These are phyloP conservation scores for Pollachius pollachius DNA, from an alignment of 2,113 vertebrate species.

Conservation along the genomic window DNA sequence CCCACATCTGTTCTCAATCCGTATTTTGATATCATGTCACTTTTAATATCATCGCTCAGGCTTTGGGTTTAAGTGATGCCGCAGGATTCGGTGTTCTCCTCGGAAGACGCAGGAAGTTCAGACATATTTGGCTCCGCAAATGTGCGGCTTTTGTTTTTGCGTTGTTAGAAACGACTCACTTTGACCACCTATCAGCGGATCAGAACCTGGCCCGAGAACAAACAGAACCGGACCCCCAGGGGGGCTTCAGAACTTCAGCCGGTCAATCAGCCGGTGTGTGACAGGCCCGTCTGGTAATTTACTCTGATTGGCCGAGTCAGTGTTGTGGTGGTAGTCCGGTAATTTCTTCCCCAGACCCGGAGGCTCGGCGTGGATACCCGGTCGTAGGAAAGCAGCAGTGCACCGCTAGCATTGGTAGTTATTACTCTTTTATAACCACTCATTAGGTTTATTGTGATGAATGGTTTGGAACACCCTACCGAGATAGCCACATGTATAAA, in stretches of 20 bases:
- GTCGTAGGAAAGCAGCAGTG: constrained; percentile 8
- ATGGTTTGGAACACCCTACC: neutral
- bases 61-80: too few relatives aligned
- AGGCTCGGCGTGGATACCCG: constrained; percentile 21
- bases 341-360: constrained; percentile 55
- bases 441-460: neutral
- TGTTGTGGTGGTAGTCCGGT: constrained; percentile 8
- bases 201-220: too few relatives aligned
- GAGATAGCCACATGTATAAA: neutral
- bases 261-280: constrained; percentile 35
- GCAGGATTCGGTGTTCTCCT: too few relatives aligned
- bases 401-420: neutral
- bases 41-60: too few relatives aligned
- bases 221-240: constrained; percentile 29
- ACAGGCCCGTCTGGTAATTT: constrained; percentile 34
- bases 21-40: too few relatives aligned
- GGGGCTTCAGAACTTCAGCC: constrained; percentile 29
- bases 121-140: too few relatives aligned
- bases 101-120: too few relatives aligned
- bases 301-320: constrained; percentile 39
- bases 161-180: too few relatives aligned
- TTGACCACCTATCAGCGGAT: too few relatives aligned
- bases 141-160: too few relatives aligned
- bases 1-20: too few relatives aligned
- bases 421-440: neutral